phyloP scores from a whole-genome alignment of 2,797 vertebrate genomes.

The Channa striata region DNA sequence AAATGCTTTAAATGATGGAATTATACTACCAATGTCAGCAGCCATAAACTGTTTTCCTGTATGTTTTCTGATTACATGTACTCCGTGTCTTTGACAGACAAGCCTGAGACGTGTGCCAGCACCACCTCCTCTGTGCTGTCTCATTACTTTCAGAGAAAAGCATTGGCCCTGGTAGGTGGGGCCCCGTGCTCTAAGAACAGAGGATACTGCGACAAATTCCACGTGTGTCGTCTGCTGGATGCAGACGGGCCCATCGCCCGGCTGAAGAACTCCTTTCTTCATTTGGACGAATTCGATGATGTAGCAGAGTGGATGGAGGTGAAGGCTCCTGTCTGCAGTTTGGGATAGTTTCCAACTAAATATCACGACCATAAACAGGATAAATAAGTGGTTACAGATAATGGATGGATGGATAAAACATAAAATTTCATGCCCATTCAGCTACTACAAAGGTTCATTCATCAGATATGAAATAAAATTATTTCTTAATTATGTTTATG shows the following conservation, averaged over 20 bases:
- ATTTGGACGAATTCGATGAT: slow-evolving; percentile 81
- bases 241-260: slow-evolving; percentile 87
- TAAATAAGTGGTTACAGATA: too few species aligned
- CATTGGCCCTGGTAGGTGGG: slow-evolving; percentile 75
- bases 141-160: slow-evolving; percentile 74
- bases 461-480: too few species aligned
- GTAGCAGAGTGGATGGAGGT: slow-evolving; percentile 87
- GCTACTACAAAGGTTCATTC: too few species aligned
- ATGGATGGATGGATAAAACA: too few species aligned
- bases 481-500: too few species aligned
- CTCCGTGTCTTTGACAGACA: slow-evolving; percentile 59
- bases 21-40: too few species aligned
- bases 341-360: too few species aligned
- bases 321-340: background rate
- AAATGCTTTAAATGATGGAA: slow-evolving; percentile 43
- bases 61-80: background rate
- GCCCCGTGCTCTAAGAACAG: slow-evolving; percentile 81
- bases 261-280: slow-evolving; percentile 85
- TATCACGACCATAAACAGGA: too few species aligned
- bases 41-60: background rate
- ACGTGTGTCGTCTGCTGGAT: slow-evolving; percentile 84
- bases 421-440: too few species aligned
- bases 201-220: slow-evolving; percentile 87
- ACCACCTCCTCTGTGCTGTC: slow-evolving; percentile 81
- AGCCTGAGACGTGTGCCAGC: slow-evolving; percentile 82